Base-by-base conservation (phyloP, 2,797 vertebrate genomes). In the Urosaurus nigricauda region DNA sequence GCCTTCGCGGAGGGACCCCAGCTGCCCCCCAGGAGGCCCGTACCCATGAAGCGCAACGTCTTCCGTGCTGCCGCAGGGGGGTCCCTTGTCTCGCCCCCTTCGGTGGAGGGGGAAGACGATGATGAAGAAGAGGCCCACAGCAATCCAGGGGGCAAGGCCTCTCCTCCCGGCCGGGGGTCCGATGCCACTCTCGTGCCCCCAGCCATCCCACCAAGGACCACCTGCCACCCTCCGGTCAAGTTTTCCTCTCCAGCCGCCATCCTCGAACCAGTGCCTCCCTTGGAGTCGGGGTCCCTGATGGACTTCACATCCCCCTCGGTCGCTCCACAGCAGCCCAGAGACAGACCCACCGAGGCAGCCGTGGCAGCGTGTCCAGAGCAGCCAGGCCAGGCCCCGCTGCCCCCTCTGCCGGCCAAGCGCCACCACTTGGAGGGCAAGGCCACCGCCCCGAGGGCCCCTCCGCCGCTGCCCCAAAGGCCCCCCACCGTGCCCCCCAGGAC, bases 171-270 rank as follows among this genome's bases (percentile, higher is more conserved):
- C 26, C 0, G 2, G 7, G 79, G 81, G 40, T 4, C 1, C 0
- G 60, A 37, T 60, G 19, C 58, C 5, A 4, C 58, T 4, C 58
- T 17, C 3, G 40, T 90, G 6, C 92, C 93, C 0, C 98, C 98
- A 0, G 98, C 98, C 2, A 98, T 99, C 14, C 98, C 98, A 0
- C 98, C 98, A 2, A 95, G 98, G 51, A 97, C 96, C 90, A 97
- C 96, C 29, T 97, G 98, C 90, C 96, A 96, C 0, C 98, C 98
- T 0, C 98, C 98, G 0, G 78, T 97, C 63, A 97, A 96, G 70
- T 98, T 99, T 77, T 97, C 96, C 0, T 79, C 91, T 63, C 82
- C 92, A 4, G 56, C n/a, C 2, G 56, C n/a, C 2, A 2, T 29
- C 2, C 29, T 58, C 0, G 89, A 87, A 0, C 11, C 79, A 0